Base-by-base conservation (phyloP, 2,113 vertebrate genomes). In the Tyto alba region DNA sequence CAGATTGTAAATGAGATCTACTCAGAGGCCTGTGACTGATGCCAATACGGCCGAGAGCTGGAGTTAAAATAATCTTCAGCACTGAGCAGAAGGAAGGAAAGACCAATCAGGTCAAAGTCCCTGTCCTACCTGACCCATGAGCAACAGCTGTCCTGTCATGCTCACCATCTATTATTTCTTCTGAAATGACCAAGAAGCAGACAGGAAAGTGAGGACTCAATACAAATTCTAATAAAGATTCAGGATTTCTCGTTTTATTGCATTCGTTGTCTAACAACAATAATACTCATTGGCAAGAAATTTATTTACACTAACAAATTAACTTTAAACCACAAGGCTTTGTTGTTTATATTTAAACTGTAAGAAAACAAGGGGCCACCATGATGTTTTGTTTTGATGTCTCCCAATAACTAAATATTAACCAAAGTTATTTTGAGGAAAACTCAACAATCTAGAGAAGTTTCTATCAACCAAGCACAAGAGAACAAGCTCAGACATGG, bases 191-290 rank as follows among this genome's bases (percentile, higher is more conserved):
- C 74, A 66, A 23, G 5, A 16, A 34, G 13, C 8, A 23, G 83
- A 75, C 55, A 90, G 86, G 88, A 91, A 93, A 95, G 52, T 78
- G 88, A 89, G 89, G 87, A 95, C 67, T 84, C 76, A 0, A 63
- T 67, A 93, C 74, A 95, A 93, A 87, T 64, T 95, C 89, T 92
- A 21, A 17, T 95, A 90, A 95, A 96, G 93, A 92, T 78, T 98
- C 92, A 75, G 67, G 84, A 97, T 97, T 97, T 97, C 87, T 97
- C 95, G 88, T 98, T 97, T 98, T 98, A 98, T 98, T 99, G 98
- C 98, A 98, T 98, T 99, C 98, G 94, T 98, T 98, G 97, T 98
- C 97, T 98, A 97, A 98, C 97, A 98, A 98, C 98, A 98, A 95
- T 96, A 98, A 98, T 98, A 98, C 97, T 98, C 96, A 98, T 98